These are phyloP conservation scores for Aspidiotus destructor DNA, from an alignment of 2,888 invertebrate genomes.

Conservation along the genomic window DNA sequence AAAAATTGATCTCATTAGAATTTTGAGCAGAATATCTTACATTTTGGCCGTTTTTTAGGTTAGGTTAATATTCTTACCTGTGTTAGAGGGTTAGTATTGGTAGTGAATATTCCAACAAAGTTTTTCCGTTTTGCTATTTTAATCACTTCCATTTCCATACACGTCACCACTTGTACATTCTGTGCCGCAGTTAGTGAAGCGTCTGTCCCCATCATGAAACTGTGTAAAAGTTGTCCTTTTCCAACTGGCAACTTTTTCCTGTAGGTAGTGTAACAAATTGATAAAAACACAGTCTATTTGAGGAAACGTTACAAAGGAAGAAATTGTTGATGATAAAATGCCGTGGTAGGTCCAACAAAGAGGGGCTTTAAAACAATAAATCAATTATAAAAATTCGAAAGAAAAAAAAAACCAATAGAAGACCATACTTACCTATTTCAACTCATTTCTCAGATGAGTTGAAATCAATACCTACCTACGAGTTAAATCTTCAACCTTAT, in stretches of 20 bases:
- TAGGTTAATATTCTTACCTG: conserved; percentile 49
- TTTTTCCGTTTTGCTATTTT: conserved; percentile 53
- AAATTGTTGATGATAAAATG: too few species aligned
- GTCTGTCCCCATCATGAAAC: conserved; percentile 80
- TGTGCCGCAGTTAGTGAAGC: conserved; percentile 56
- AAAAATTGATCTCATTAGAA: conserved; percentile 35
- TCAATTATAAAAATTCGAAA: too few species aligned
- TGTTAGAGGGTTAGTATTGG: conserved; percentile 79
- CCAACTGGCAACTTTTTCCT: conserved; percentile 51
- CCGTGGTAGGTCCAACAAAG: too few species aligned
- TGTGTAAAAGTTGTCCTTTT: conserved; percentile 62
- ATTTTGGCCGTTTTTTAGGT: not conserved
- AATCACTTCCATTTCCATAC: conserved; percentile 66
- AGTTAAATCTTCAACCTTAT: not conserved
- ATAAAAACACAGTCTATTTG: not conserved
- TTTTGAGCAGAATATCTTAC: not conserved
- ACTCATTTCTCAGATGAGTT: too few species aligned
- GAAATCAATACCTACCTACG: not conserved
- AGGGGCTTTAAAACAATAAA: too few species aligned
- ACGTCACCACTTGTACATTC: conserved; percentile 67
- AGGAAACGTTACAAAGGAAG: not conserved
- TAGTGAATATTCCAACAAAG: conserved; percentile 70
- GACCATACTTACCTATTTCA: too few species aligned
- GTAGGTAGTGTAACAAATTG: conserved; percentile 6
- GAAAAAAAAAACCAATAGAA: too few species aligned